Evolutionary conservation across 2,888 invertebrate species (phyloP).

Genomic region (Siphonodentalium dalli): DNA sequence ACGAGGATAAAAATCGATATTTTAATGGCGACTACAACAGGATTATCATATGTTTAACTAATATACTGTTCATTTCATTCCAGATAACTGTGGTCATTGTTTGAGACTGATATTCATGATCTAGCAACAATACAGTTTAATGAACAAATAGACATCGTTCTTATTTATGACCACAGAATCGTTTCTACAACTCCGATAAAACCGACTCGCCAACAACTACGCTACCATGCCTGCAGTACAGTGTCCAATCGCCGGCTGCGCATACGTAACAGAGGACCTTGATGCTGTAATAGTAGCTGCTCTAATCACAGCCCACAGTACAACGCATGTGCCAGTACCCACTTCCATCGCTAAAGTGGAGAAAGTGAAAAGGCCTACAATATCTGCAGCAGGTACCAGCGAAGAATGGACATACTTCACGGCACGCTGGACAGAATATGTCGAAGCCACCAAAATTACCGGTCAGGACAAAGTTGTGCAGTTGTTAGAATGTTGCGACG

Average conservation of each 20-base stretch:
- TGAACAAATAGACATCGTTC: no score
- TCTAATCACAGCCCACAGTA: conserved; percentile 21
- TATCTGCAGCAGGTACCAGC: conserved; percentile 16
- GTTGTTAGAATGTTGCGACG: conserved; percentile 34
- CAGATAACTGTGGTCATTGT: no score
- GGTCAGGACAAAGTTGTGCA: conserved; percentile 28
- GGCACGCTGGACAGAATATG: conserved; percentile 31
- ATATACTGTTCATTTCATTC: no score
- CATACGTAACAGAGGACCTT: conserved; percentile 22
- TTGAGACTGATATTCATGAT: no score
- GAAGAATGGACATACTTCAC: conserved; percentile 26
- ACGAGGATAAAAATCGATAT: background rate
- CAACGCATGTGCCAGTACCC: background rate
- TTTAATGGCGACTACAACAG: background rate
- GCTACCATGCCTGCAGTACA: conserved; percentile 13
- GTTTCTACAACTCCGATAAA: background rate
- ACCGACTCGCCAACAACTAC: no score
- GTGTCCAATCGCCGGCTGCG: conserved; percentile 26
- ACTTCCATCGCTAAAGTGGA: conserved; percentile 15
- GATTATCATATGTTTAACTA: no score
- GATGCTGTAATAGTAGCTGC: conserved; percentile 27
- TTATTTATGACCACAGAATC: conserved; percentile 21
- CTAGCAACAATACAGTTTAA: no score
- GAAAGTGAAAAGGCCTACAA: conserved; percentile 21
- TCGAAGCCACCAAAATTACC: conserved; percentile 27